Evolutionary conservation across 2,113 vertebrate species (phyloP).

Genomic region (Laticauda laticaudata): DNA sequence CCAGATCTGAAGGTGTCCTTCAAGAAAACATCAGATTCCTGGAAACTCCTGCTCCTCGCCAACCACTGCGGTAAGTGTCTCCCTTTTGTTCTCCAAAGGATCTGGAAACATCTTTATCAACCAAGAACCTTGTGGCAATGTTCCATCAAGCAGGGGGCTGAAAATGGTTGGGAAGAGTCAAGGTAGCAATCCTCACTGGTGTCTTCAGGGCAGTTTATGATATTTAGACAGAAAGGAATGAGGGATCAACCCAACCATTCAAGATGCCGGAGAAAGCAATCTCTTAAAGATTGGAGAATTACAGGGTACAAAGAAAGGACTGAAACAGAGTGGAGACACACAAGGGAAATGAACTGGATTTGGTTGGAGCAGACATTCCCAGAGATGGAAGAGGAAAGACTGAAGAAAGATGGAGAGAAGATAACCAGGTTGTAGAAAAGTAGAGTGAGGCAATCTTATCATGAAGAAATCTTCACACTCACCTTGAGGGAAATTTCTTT

Average conservation of each 20-base stretch:
- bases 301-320: neutral
- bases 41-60: neutral
- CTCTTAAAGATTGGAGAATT: neutral
- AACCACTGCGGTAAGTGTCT: neutral
- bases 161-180: neutral
- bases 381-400: neutral
- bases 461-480: neutral
- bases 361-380: neutral
- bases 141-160: neutral
- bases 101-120: neutral
- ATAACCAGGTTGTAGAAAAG: neutral
- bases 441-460: neutral
- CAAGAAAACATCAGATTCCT: neutral
- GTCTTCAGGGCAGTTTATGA: neutral
- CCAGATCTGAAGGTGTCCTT: neutral
- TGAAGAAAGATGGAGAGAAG: neutral
- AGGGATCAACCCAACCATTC: too few species aligned
- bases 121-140: neutral
- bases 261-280: neutral
- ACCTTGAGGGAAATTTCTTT: neutral
- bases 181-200: neutral
- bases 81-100: neutral
- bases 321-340: too few species aligned
- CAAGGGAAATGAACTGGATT: neutral
- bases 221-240: neutral